Evolutionary conservation across 2,113 vertebrate species (phyloP).

Genomic region (Rhinogobius similis): DNA sequence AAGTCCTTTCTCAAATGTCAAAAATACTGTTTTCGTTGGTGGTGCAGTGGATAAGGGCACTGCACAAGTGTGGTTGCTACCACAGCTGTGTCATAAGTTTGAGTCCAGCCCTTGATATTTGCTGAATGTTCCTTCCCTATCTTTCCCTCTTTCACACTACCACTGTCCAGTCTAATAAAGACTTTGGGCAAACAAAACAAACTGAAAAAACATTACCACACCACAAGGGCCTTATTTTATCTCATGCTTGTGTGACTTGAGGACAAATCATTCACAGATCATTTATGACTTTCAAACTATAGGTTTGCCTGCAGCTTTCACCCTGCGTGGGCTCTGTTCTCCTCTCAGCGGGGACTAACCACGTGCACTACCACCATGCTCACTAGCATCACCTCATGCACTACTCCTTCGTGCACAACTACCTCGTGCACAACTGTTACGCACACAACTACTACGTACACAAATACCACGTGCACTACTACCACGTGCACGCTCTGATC

Average conservation of each 20-base stretch:
- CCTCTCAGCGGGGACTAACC: slow-evolving; percentile 68
- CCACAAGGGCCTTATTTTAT: slow-evolving; percentile 92
- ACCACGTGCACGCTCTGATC: slow-evolving; percentile 34
- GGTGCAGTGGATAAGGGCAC: too few relatives aligned
- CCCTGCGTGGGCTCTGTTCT: slow-evolving; percentile 85
- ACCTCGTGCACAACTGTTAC: background rate
- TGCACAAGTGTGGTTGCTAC: too few relatives aligned
- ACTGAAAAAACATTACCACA: slow-evolving; percentile 88
- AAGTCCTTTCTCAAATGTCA: too few relatives aligned
- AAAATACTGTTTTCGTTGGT: too few relatives aligned
- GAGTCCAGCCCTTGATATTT: too few relatives aligned
- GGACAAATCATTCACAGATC: slow-evolving; percentile 99
- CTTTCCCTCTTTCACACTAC: too few relatives aligned
- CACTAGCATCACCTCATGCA: background rate
- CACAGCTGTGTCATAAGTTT: too few relatives aligned
- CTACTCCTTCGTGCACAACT: background rate
- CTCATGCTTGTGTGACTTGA: slow-evolving; percentile 89
- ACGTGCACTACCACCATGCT: slow-evolving; percentile 13
- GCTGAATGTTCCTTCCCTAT: too few relatives aligned
- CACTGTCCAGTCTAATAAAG: too few relatives aligned
- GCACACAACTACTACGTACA: slow-evolving; percentile 33
- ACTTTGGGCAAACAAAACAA: too few relatives aligned
- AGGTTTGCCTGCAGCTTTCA: slow-evolving; percentile 84
- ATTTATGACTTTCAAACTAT: slow-evolving; percentile 81
- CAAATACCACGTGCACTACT: slow-evolving; percentile 30